These are phyloP conservation scores for Abrostola tripartita DNA, from an alignment of 2,888 invertebrate genomes.

Conservation along the genomic window DNA sequence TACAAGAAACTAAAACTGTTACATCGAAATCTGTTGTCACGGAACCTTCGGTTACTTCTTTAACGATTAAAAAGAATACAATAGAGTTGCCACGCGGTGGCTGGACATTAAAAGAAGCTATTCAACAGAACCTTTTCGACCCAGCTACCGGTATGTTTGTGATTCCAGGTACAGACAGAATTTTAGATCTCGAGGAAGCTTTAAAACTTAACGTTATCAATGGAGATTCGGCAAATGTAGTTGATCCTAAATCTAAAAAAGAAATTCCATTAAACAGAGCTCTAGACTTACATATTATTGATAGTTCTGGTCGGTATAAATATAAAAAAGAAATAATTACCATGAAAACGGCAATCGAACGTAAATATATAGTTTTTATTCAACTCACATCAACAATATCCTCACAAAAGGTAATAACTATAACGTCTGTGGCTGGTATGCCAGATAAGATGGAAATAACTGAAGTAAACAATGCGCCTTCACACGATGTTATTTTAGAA, in stretches of 20 bases:
- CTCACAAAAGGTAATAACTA: constrained; percentile 90
- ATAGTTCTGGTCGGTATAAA: constrained; percentile 93
- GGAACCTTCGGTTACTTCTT: constrained; percentile 84
- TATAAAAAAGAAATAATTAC: constrained; percentile 86
- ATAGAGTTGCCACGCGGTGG: constrained; percentile 95
- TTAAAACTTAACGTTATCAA: constrained; percentile 95
- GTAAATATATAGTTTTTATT: constrained; percentile 90
- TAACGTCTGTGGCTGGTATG: constrained; percentile 91
- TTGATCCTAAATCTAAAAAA: constrained; percentile 92
- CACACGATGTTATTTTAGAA: constrained; percentile 60
- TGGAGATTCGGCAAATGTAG: constrained; percentile 93
- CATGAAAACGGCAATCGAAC: constrained; percentile 92
- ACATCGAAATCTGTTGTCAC: constrained; percentile 79
- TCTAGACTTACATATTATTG: constrained; percentile 93
- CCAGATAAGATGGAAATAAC: constrained; percentile 92
- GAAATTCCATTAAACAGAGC: constrained; percentile 91
- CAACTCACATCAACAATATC: constrained; percentile 80
- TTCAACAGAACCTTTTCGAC: constrained; percentile 94
- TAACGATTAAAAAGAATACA: constrained; percentile 90
- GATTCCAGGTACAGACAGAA: constrained; percentile 95
- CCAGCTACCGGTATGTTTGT: constrained; percentile 94
- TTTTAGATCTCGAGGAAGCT: constrained; percentile 95
- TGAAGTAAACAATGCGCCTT: constrained; percentile 71
- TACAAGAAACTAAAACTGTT: constrained; percentile 76
- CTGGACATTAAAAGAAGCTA: constrained; percentile 94